Conservation (phyloP, 1,140 invertebrate species). For the Sarcophaga peregrina region DNA sequence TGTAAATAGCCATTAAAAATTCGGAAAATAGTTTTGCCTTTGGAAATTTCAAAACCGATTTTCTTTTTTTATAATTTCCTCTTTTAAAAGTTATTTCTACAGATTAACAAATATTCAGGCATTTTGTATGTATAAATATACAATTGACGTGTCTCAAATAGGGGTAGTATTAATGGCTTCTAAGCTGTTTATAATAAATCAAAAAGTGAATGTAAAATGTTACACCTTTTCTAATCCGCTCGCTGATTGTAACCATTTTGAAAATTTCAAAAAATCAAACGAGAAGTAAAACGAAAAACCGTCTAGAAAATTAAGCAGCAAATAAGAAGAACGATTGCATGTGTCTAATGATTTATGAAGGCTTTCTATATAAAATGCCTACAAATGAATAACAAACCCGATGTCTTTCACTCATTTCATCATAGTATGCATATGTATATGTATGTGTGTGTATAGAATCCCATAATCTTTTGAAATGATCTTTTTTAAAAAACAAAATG, state of each 20-base stretch:
- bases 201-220: neutral
- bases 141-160: no score
- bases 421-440: neutral
- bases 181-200: neutral
- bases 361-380: constrained; percentile 15
- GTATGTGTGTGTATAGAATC: neutral
- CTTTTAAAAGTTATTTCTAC: no score
- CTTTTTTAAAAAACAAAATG: neutral
- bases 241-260: neutral
- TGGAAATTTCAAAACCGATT: no score
- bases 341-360: constrained; percentile 22
- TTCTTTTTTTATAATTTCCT: no score
- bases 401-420: neutral
- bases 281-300: neutral
- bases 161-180: neutral
- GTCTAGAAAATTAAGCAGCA: neutral
- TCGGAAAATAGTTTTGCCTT: no score
- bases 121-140: no score
- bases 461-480: constrained; percentile 14
- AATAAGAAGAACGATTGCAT: constrained; percentile 13
- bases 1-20: no score
- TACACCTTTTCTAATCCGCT: neutral
- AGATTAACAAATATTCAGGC: no score
- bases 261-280: neutral
- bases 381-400: neutral